Evolutionary conservation across 2,888 invertebrate species (phyloP).

Genomic region (Clepsis dumicolana): DNA sequence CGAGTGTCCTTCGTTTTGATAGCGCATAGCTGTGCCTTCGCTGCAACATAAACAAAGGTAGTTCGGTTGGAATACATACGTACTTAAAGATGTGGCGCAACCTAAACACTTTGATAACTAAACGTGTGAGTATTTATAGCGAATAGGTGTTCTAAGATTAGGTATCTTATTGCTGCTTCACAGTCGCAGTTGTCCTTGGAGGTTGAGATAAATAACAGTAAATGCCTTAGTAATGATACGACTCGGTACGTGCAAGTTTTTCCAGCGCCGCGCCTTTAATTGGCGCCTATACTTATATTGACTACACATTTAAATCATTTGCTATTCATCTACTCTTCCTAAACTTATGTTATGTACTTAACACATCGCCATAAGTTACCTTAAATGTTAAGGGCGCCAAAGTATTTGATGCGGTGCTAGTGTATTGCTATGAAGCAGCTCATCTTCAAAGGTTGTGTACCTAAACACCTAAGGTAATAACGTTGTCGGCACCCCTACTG

Average conservation of each 20-base stretch:
- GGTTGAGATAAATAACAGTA: conserved; percentile 32
- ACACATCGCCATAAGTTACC: no score
- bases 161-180: conserved; percentile 29
- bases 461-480: no score
- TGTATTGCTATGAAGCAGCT: no score
- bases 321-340: not conserved
- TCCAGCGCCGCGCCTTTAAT: conserved; percentile 22
- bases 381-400: no score
- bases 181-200: conserved; percentile 28
- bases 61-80: conserved; percentile 20
- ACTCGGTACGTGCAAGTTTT: conserved; percentile 17
- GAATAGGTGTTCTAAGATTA: conserved; percentile 25
- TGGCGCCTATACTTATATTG: not conserved
- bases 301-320: not conserved
- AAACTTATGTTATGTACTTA: not conserved
- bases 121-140: no score
- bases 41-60: conserved; percentile 9
- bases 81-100: not conserved
- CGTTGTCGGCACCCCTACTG: no score
- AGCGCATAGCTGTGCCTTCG: not conserved
- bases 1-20: conserved; percentile 11
- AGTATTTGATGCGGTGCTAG: no score
- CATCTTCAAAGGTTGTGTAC: no score
- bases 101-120: conserved; percentile 3
- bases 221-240: conserved; percentile 20